Conservation (phyloP, 2,888 invertebrate genomes). For the Euphydryas editha region DNA sequence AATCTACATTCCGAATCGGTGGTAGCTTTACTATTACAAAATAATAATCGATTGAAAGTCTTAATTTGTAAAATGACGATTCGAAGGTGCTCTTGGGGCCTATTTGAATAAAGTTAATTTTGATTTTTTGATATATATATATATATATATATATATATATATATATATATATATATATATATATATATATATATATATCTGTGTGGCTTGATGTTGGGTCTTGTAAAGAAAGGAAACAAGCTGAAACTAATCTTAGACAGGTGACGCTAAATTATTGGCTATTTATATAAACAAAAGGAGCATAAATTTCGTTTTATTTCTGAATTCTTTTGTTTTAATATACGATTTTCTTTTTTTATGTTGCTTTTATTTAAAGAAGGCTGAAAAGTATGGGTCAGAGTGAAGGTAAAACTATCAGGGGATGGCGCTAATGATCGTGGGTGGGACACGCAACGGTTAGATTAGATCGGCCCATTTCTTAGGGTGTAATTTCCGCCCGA, state of each 20-base stretch:
- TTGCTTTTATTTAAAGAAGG: conserved; percentile 19
- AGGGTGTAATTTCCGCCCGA: conserved; percentile 75
- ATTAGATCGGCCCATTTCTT: conserved; percentile 74
- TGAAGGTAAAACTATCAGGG: conserved; percentile 28
- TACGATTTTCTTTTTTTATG: conserved; percentile 12
- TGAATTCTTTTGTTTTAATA: background rate
- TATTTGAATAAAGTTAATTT: too few species aligned
- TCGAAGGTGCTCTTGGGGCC: too few species aligned
- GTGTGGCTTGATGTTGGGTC: background rate
- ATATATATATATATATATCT: too few species aligned
- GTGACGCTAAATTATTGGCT: background rate
- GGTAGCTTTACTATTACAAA: too few species aligned
- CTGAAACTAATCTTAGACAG: too few species aligned
- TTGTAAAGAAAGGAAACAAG: too few species aligned
- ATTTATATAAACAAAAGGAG: background rate
- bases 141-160: too few species aligned
- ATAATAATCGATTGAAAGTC: too few species aligned
- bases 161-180: too few species aligned
- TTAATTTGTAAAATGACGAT: too few species aligned
- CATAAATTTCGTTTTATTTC: background rate
- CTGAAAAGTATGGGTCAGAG: conserved; percentile 24
- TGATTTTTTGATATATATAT: too few species aligned
- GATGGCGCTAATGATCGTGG: conserved; percentile 65
- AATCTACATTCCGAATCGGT: too few species aligned
- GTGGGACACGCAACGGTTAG: conserved; percentile 73